Evolutionary conservation across 2,888 invertebrate genomes (phyloP).

Genomic region (Heliconius ismenius): DNA sequence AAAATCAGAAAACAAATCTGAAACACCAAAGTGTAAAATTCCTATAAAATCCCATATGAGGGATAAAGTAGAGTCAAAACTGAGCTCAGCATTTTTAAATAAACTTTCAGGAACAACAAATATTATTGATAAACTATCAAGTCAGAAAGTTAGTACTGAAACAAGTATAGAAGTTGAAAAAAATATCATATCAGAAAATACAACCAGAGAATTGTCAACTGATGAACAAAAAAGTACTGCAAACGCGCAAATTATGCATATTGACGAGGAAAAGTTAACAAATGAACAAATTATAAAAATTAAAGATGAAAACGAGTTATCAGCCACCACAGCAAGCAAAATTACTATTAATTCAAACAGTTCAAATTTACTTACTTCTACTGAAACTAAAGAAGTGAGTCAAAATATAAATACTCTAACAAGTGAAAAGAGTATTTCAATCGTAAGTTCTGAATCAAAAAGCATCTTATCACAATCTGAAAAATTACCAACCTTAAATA

Average conservation of each 20-base stretch:
- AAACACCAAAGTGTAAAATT: conserved; percentile 23
- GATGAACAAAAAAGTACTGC: neutral
- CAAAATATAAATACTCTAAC: neutral
- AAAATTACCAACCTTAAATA: neutral
- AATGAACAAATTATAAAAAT: neutral
- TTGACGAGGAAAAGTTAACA: neutral
- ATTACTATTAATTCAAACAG: neutral
- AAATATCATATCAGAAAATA: neutral
- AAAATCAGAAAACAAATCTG: conserved; percentile 5
- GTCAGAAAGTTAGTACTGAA: neutral
- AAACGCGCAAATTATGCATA: neutral
- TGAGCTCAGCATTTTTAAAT: conserved; percentile 28
- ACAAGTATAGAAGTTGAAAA: neutral
- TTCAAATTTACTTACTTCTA: neutral
- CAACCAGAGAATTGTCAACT: neutral
- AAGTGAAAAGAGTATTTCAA: neutral
- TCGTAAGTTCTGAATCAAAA: neutral
- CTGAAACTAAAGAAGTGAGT: neutral
- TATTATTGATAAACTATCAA: conserved; percentile 2
- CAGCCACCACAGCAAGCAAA: neutral
- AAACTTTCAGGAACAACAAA: conserved; percentile 16
- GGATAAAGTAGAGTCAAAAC: conserved; percentile 21
- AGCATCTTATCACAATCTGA: neutral
- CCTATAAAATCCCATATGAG: conserved; percentile 9
- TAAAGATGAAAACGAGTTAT: neutral